Evolutionary conservation across 2,888 invertebrate species (phyloP).

Genomic region (Apodemia zela): DNA sequence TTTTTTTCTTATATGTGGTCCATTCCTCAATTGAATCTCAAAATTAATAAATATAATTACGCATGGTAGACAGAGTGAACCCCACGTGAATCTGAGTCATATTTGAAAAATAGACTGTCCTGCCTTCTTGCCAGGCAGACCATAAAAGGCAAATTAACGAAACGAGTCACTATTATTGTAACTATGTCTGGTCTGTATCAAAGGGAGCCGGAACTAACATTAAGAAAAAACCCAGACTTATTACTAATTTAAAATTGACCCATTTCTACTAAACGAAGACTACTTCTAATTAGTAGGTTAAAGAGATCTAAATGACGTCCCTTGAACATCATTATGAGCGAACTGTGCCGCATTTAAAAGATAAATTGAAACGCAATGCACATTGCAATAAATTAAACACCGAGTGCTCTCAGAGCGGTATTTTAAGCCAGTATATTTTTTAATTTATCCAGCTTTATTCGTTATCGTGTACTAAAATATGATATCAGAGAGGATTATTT

Average conservation of each 20-base stretch:
- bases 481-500: no score
- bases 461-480: background rate
- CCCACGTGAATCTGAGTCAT: no score
- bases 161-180: no score
- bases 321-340: conserved; percentile 5
- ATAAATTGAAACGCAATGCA: conserved; percentile 5
- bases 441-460: background rate
- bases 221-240: background rate
- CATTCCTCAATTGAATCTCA: no score
- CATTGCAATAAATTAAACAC: conserved; percentile 1
- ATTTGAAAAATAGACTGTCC: no score
- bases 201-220: no score
- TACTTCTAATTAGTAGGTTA: background rate
- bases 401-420: background rate
- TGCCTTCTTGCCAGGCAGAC: no score
- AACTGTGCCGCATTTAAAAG: conserved; percentile 3
- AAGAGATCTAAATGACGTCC: conserved; percentile 2
- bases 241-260: background rate
- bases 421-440: background rate
- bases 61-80: no score
- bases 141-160: no score
- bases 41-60: no score
- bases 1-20: no score
- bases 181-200: no score
- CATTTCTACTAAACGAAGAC: background rate